Conservation (phyloP, 2,797 vertebrate genomes). For the Crocidura indochinensis region DNA sequence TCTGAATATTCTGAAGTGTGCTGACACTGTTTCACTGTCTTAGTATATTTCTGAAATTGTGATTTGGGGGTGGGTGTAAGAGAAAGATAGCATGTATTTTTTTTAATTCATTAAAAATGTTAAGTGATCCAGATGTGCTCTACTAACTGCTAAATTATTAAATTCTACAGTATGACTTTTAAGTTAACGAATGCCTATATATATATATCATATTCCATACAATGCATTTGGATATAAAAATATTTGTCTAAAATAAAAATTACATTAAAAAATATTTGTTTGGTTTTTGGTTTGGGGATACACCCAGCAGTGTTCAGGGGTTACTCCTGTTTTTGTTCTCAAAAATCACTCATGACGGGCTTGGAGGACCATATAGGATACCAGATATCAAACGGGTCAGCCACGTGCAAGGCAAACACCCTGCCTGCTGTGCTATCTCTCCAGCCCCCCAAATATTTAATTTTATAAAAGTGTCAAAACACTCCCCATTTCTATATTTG, state of each 20-base stretch:
- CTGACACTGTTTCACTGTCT: background rate
- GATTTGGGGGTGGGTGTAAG: no score
- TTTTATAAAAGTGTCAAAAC: constrained; percentile 36
- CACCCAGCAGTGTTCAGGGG: no score
- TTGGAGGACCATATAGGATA: no score
- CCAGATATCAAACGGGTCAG: no score
- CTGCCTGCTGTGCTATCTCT: no score
- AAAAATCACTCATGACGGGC: no score
- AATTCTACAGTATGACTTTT: no score
- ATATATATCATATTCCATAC: background rate
- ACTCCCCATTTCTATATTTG: background rate
- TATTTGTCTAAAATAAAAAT: no score
- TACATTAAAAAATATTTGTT: constrained; percentile 43
- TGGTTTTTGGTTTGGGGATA: no score
- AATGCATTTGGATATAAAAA: constrained; percentile 20
- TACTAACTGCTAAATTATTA: background rate
- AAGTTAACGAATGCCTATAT: no score
- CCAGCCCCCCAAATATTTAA: background rate
- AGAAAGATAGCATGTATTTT: background rate
- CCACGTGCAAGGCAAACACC: no score
- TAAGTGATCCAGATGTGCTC: background rate
- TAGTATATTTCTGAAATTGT: background rate
- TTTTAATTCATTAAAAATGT: background rate
- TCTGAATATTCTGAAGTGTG: background rate
- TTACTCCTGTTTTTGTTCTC: no score